These are phyloP conservation scores for Coelogynopora nodosa DNA, from an alignment of 2,888 invertebrate species.

Conservation along the genomic window DNA sequence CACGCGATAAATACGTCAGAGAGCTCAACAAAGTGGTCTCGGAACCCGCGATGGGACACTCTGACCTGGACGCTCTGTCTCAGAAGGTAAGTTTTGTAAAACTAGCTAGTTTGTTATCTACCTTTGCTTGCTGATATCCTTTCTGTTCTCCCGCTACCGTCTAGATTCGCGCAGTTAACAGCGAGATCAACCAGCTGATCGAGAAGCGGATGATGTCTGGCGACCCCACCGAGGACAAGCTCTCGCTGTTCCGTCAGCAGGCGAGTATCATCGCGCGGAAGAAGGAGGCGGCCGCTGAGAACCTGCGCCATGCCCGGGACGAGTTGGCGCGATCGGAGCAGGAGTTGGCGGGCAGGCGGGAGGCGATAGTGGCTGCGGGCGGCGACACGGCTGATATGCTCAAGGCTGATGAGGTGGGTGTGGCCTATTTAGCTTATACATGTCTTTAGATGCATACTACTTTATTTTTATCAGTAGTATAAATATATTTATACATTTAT, in stretches of 20 bases:
- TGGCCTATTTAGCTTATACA: too few species aligned
- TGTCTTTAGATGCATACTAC: too few species aligned
- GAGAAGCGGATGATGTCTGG: conserved; percentile 70
- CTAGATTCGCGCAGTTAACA: conserved; percentile 64
- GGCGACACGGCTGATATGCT: conserved; percentile 68
- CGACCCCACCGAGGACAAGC: conserved; percentile 70
- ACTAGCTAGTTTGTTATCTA: too few species aligned
- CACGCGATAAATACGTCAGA: conserved; percentile 68
- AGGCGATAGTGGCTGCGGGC: conserved; percentile 58
- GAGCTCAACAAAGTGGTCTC: conserved; percentile 70
- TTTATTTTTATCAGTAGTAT: too few species aligned
- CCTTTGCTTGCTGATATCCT: too few species aligned
- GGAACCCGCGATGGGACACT: conserved; percentile 69
- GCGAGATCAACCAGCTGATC: conserved; percentile 71
- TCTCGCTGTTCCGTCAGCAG: conserved; percentile 79
- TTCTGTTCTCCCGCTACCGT: neutral
- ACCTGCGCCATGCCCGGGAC: conserved; percentile 66
- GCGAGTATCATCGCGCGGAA: conserved; percentile 75
- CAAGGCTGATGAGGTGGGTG: conserved; percentile 69
- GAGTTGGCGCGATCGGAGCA: conserved; percentile 68
- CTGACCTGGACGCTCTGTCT: conserved; percentile 68
- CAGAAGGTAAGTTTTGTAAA: conserved; percentile 69
- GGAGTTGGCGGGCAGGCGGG: conserved; percentile 66
- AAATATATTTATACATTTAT: too few species aligned
- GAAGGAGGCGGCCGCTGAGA: conserved; percentile 72